Conservation (phyloP, 2,113 vertebrate genomes). For the Eulemur macaco region DNA sequence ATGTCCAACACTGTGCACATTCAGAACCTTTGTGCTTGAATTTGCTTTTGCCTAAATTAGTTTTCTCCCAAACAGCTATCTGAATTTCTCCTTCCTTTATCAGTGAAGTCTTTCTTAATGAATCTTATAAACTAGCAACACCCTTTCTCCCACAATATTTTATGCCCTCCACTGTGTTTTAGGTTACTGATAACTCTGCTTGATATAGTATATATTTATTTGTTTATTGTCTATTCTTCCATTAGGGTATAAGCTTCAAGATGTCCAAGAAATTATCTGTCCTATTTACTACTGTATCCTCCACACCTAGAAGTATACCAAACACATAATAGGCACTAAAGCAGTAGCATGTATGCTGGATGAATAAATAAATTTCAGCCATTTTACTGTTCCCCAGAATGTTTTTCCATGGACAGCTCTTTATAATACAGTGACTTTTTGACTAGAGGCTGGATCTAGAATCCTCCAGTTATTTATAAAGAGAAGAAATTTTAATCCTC, state of each 20-base stretch:
- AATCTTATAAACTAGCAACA: neutral
- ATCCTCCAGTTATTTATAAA: neutral
- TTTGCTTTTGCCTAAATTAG: neutral
- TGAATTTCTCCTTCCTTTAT: neutral
- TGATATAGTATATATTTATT: neutral
- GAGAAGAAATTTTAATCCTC: neutral
- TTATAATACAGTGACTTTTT: neutral
- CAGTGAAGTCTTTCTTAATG: neutral
- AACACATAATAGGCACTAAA: neutral
- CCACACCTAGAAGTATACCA: neutral
- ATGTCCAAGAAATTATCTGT: neutral
- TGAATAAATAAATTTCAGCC: neutral
- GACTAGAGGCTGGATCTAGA: neutral
- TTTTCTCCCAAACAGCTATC: neutral
- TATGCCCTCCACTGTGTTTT: neutral
- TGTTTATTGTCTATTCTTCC: neutral
- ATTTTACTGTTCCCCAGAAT: neutral
- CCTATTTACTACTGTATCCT: neutral
- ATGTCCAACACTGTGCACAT: neutral
- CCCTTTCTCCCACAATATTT: accelerated
- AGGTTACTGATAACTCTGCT: neutral
- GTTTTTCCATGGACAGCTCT: neutral
- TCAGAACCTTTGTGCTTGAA: neutral
- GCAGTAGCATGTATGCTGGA: neutral
- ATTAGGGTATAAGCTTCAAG: neutral